Evolutionary conservation across 2,113 vertebrate genomes (phyloP), one percentile per base, ranked within the genome.

Genomic region (Agapornis roseicollis): DNA sequence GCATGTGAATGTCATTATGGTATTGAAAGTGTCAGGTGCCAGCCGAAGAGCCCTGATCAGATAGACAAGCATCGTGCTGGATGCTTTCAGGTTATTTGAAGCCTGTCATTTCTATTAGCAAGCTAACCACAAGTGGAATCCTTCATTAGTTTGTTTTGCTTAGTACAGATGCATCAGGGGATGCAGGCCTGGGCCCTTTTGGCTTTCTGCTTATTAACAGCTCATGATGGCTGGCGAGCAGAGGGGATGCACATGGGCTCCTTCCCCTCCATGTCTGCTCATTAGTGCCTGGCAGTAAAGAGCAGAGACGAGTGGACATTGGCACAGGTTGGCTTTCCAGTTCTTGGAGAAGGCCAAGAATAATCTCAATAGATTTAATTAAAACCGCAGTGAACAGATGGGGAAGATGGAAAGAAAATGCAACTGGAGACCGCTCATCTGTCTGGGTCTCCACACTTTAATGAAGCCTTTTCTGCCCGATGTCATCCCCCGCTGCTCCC

Each of bases 311-410:
- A 99, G 98, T 99, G 99, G 99, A 99, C 98, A 98, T 93, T 99
- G 99, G 99, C 98, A 98, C 97, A 37, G 93, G 64, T 94, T 97
- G 97, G 97, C 95, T 98, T 98, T 98, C 98, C 97, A 55, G 94
- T 98, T 98, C 98, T 97, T 96, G 96, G 97, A 98, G 94, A 98
- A 98, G 98, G 98, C 97, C 98, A 98, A 97, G 98, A 98, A 97
- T 97, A 97, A 98, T 99, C 99, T 99, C 99, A 97, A 98, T 99
- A 99, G 99, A 99, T 99, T 99, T 99, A 99, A 99, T 99, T 99
- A 99, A 99, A 99, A 99, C 98, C 93, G 92, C 97, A 98, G 98
- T 87, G 98, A 99, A 99, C 99, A 99, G 99, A 99, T 99, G 99
- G 99, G 98, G 97, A 98, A 99, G 98, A 99, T 96, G 98, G 98